A percentile compares a stretch with the other conserved stretches of the same genome.
phyloP scores from a whole-genome alignment of 2,113 vertebrate genomes.

The Alexandromys fortis region DNA sequence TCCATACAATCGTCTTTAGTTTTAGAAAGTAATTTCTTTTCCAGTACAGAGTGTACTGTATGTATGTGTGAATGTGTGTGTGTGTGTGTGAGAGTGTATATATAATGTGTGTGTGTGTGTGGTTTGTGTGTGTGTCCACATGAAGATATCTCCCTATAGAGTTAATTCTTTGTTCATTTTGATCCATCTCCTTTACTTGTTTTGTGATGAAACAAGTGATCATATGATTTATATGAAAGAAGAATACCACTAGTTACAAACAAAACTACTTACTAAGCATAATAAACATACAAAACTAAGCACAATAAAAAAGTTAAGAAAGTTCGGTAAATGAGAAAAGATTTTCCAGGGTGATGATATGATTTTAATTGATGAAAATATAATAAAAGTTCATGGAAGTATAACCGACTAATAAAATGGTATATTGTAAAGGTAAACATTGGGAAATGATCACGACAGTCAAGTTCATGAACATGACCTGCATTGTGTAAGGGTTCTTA shows the following conservation, averaged over 20 bases:
- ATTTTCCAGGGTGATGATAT: conserved; percentile 20
- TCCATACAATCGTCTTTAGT: conserved; percentile 13
- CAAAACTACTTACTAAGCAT: neutral
- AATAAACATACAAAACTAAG: neutral
- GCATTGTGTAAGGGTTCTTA: neutral
- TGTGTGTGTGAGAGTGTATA: neutral
- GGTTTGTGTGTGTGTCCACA: neutral
- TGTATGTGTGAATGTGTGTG: neutral
- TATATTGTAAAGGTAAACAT: neutral
- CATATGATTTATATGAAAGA: conserved; percentile 42
- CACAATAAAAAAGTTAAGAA: conserved; percentile 7
- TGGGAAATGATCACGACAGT: neutral
- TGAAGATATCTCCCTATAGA: neutral
- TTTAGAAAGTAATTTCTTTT: conserved; percentile 51
- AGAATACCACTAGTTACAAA: neutral
- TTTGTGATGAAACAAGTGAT: neutral
- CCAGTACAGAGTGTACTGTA: neutral
- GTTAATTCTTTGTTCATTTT: conserved; percentile 13
- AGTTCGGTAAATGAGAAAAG: neutral
- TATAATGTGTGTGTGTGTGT: neutral
- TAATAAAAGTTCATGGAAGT: neutral
- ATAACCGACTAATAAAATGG: neutral
- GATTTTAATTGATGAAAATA: conserved; percentile 33
- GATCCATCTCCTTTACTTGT: neutral
- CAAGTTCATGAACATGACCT: neutral